phyloP scores from a whole-genome alignment of 92 coral and sea anemone genomes.

The Phenganax subtilis region DNA sequence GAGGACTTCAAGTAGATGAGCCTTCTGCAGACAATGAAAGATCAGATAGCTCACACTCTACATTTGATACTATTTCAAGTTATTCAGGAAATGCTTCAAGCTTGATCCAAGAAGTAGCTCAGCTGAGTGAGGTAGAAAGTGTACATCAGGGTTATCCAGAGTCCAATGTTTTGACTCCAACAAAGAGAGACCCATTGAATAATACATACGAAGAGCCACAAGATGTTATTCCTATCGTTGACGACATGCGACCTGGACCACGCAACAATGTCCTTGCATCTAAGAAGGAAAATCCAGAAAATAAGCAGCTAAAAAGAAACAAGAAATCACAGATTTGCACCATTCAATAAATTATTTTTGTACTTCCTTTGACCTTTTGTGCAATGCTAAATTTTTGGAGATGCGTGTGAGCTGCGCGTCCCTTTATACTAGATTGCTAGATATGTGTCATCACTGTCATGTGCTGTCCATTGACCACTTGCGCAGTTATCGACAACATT shows the following conservation, averaged over 20 bases:
- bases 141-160: slow-evolving; percentile 25
- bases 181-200: slow-evolving; percentile 39
- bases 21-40: slow-evolving; percentile 43
- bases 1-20: slow-evolving; percentile 73
- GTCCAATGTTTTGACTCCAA: not conserved
- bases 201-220: slow-evolving; percentile 65
- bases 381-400: not conserved
- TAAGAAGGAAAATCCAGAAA: slow-evolving; percentile 48
- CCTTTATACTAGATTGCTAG: no score
- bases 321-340: slow-evolving; percentile 62
- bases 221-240: slow-evolving; percentile 43
- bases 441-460: no score
- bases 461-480: no score
- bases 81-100: slow-evolving; percentile 18
- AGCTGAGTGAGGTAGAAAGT: slow-evolving; percentile 19
- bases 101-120: not conserved
- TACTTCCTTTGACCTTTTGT: not conserved
- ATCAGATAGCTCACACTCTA: slow-evolving; percentile 23
- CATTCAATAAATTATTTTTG: slow-evolving; percentile 47
- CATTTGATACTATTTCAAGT: slow-evolving; percentile 31
- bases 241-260: slow-evolving; percentile 58
- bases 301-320: slow-evolving; percentile 39
- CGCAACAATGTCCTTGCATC: slow-evolving; percentile 87
- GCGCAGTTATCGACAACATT: not conserved
- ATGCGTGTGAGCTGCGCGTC: not conserved